Percentiles rank a stretch among this genome's conserved stretches.
Evolutionary conservation across 35 echinoderm and acorn worm genomes (phyloP).

Genomic region (Strongylocentrotus purpuratus): DNA sequence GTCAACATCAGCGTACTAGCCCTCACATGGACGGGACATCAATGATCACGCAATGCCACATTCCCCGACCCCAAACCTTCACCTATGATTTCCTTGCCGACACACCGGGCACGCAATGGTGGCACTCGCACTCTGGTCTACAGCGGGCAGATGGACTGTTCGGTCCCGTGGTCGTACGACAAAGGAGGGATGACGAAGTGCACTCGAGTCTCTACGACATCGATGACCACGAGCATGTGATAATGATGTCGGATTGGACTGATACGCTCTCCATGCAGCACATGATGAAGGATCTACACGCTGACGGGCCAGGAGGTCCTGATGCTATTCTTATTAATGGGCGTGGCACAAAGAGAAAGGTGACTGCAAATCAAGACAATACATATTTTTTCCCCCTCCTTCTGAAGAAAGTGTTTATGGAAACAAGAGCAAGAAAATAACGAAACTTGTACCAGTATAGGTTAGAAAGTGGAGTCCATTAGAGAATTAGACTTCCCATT

Average conservation of each 20-base stretch:
- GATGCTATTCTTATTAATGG: slow-evolving; percentile 46
- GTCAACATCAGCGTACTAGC: slow-evolving; percentile 62
- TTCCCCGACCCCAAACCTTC: slow-evolving; percentile 62
- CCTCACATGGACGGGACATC: slow-evolving; percentile 76
- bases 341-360: slow-evolving; percentile 22
- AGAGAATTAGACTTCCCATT: too few relatives aligned
- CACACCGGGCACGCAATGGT: slow-evolving; percentile 76
- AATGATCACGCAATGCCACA: slow-evolving; percentile 88
- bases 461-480: too few relatives aligned
- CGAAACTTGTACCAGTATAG: too few relatives aligned
- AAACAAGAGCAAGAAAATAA: too few relatives aligned
- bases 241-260: slow-evolving; percentile 71
- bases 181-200: slow-evolving; percentile 37
- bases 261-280: slow-evolving; percentile 35
- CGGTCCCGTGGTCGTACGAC: slow-evolving; percentile 67
- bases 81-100: slow-evolving; percentile 82
- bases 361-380: background rate
- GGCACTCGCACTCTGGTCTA: slow-evolving; percentile 77
- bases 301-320: background rate
- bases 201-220: slow-evolving; percentile 60
- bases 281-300: slow-evolving; percentile 25
- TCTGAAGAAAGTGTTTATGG: too few relatives aligned
- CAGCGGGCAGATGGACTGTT: slow-evolving; percentile 75
- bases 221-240: slow-evolving; percentile 66
- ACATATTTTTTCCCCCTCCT: too few relatives aligned